Conservation (phyloP, 2,113 vertebrate genomes). For the Bambusicola thoracicus region DNA sequence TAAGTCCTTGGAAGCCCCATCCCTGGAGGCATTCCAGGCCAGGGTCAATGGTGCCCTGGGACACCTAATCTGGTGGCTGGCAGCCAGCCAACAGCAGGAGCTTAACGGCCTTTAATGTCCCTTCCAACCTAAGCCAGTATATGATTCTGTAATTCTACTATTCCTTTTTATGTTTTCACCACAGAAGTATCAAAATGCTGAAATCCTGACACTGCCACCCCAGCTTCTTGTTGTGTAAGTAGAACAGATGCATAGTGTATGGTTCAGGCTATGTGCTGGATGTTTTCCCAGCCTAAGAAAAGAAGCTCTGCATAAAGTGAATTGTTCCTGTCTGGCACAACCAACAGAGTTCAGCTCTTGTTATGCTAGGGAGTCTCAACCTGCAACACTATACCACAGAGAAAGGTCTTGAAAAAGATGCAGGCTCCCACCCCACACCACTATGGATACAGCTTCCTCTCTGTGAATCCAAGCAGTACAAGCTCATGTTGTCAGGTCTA, state of each 20-base stretch:
- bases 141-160: no score
- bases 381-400: fast-evolving
- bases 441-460: background rate
- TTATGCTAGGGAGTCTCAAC: background rate
- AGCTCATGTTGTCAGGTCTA: background rate
- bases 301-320: background rate
- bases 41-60: no score
- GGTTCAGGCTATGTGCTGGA: background rate
- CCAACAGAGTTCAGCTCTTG: background rate
- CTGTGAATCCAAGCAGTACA: background rate
- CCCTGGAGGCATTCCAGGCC: no score
- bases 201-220: background rate
- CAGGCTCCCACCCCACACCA: fast-evolving
- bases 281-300: background rate
- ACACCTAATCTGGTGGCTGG: no score
- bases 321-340: background rate
- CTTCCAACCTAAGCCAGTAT: no score
- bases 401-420: background rate
- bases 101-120: no score
- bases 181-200: background rate
- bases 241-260: background rate
- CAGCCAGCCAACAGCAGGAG: no score
- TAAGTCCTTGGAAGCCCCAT: background rate
- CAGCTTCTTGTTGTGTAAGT: background rate
- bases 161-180: background rate